phyloP scores from a whole-genome alignment of 2,888 invertebrate species.

The Eupithecia insigniata region DNA sequence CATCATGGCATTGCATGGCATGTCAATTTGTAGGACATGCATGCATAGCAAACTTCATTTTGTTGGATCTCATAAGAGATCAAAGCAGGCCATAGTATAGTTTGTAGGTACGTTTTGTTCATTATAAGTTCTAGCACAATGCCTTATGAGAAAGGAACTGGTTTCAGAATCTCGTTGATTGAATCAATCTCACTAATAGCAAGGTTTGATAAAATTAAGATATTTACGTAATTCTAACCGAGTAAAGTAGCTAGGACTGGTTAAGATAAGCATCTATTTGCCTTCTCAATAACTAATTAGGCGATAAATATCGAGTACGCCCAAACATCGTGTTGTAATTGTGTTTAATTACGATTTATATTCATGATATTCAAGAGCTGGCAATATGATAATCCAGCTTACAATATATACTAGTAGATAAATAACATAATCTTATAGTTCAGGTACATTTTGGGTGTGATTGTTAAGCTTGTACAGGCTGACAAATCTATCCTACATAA shows the following conservation, averaged over 20 bases:
- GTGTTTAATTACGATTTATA: slow-evolving; percentile 61
- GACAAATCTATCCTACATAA: background rate
- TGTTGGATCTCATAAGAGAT: background rate
- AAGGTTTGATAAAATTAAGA: slow-evolving; percentile 7
- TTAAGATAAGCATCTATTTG: slow-evolving; percentile 30
- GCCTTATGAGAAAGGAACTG: background rate
- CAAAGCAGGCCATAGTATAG: background rate
- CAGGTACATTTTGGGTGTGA: background rate
- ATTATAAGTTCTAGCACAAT: background rate
- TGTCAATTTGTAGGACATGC: background rate
- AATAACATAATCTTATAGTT: background rate
- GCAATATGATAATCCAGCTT: background rate
- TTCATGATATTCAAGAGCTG: slow-evolving; percentile 17
- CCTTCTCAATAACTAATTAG: slow-evolving; percentile 52
- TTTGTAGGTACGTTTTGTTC: background rate
- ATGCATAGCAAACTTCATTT: background rate
- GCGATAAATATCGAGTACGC: slow-evolving; percentile 57
- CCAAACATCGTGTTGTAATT: slow-evolving; percentile 59
- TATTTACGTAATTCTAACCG: slow-evolving; percentile 8
- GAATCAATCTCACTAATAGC: background rate
- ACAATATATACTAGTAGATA: background rate
- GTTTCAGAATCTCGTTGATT: slow-evolving; percentile 3
- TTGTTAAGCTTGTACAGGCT: no score
- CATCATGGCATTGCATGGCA: background rate
- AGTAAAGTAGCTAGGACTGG: slow-evolving; percentile 10